These are phyloP conservation scores for Malurus splendens DNA, from an alignment of 2,797 vertebrate genomes.

Conservation along the genomic window DNA sequence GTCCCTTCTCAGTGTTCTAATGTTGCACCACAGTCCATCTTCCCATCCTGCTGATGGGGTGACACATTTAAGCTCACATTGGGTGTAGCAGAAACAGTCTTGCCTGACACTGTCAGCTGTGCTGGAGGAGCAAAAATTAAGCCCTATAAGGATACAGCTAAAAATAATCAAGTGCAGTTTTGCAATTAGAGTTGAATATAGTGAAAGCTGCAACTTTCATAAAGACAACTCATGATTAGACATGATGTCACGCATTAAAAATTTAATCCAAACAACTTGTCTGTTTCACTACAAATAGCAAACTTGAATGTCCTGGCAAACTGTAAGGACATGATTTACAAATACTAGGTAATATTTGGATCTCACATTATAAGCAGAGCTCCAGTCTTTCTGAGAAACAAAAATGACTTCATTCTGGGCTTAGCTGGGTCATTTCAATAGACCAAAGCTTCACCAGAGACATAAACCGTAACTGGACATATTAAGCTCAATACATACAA, in stretches of 20 bases:
- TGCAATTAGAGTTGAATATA: conserved; percentile 27
- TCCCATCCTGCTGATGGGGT: neutral
- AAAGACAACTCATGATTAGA: conserved; percentile 67
- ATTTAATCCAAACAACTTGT: conserved; percentile 72
- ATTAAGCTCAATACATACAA: neutral
- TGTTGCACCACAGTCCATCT: neutral
- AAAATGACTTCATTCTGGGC: conserved; percentile 67
- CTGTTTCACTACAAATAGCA: conserved; percentile 70
- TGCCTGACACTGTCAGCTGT: neutral
- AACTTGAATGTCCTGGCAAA: conserved; percentile 70
- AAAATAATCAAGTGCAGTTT: conserved; percentile 20
- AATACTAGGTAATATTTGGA: conserved; percentile 78
- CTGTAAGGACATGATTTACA: conserved; percentile 71
- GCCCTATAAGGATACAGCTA: neutral
- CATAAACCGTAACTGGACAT: conserved; percentile 3
- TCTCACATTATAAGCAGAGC: conserved; percentile 45
- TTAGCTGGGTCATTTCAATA: conserved; percentile 43
- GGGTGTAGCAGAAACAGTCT: neutral
- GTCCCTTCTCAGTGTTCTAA: neutral
- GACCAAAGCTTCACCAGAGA: conserved; percentile 40
- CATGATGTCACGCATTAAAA: conserved; percentile 72
- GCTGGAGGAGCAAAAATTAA: conserved; percentile 15
- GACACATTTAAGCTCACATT: neutral
- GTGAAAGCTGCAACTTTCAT: conserved; percentile 28
- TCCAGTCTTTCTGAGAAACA: conserved; percentile 65